Evolutionary conservation across 2,888 invertebrate species (phyloP), one percentile per base, ranked within the genome.

Genomic region (Beris chalybata): DNA sequence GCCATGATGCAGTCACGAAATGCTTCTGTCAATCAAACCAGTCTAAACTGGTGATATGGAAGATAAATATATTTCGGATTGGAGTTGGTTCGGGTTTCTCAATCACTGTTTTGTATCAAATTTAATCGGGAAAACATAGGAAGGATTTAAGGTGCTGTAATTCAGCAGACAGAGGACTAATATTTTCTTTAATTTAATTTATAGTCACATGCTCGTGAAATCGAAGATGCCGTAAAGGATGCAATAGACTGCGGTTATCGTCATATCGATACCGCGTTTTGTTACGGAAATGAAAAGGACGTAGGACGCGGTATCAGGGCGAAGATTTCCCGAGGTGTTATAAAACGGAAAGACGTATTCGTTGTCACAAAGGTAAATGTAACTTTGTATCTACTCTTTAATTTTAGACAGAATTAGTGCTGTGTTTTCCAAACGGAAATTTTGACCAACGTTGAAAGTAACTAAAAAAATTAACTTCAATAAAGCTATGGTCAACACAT

Each of bases 161-260:
- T 22, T 2, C 22, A 22, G 22, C 22, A 22, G 22, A 22, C 22
- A 22, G 1, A 2, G 1, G 22, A 3, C 22, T 22, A 22, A 22
- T 22, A 22, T 12, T 56, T 12, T 6, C 4, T 6, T 43, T 44
- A 66, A 71, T 67, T 54, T 63, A 78, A 82, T 32, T 72, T 90
- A 89, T 87, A 89, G 0, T 84, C 86, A 72, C 84, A 86, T 32
- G 87, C 86, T 22, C 22, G 22, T 38, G 85, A 88, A 74, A 87
- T 87, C 0, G 83, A 82, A 4, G 82, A 85, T 75, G 86, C 87
- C 4, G 73, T 75, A n/a, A 74, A 76, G 57, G 77, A 80, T 73
- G 85, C 85, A 44, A 81, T 85, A 64, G 82, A 83, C 70, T 77
- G 76, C 47, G 85, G 85, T 2, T 85, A 85, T 73, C 79, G 84